Evolutionary conservation across 2,888 invertebrate species (phyloP), one percentile per base, ranked within the genome.

Genomic region (Parelbella ahira): DNA sequence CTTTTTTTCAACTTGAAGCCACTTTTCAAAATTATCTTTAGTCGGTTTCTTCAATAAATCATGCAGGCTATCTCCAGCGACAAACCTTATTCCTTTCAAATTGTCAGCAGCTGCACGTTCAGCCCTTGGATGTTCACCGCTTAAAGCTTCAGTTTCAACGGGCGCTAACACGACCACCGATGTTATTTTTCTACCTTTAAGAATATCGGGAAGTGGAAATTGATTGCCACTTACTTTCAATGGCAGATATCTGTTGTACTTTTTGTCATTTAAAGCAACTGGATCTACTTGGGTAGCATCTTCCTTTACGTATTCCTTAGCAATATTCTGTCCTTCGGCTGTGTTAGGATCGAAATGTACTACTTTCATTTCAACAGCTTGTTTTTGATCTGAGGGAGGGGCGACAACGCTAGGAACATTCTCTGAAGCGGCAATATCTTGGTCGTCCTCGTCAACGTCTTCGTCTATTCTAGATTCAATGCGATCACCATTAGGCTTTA

Each of bases 121-220:
- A 38, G 81, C 78, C 56, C 91, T 86, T 44, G 72, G 66, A 56
- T 88, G 88, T 27, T 74, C 81, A 37, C 54, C 60, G 47, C 72
- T 76, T 44, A 91, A 72, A 54, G 88, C 89, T 63, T 91, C 91
- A 44, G 93, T 93, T 68, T 93, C 92, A 1, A 95, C 93, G 0
- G 95, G 95, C 1, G 95, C 95, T 48, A 96, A 71, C 1, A 95
- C 94, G 1, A 96, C 95, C 1, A 96, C 95, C 62, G 95, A 95
- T 4, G 94, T 91, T n/a, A 96, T 91, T 65, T 90, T 92, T 61
- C 93, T 92, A 30, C 93, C 94, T 58, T 89, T 90, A 11, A 96
- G 72, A 11, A 91, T 92, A 62, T 94, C 93, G 2, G 95, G 95
- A 36, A 95, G 89, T 2, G 96, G 95, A 63, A 96, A 96, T 56